phyloP scores from a whole-genome alignment of 2,797 vertebrate species.

The Pipistrellus pygmaeus region DNA sequence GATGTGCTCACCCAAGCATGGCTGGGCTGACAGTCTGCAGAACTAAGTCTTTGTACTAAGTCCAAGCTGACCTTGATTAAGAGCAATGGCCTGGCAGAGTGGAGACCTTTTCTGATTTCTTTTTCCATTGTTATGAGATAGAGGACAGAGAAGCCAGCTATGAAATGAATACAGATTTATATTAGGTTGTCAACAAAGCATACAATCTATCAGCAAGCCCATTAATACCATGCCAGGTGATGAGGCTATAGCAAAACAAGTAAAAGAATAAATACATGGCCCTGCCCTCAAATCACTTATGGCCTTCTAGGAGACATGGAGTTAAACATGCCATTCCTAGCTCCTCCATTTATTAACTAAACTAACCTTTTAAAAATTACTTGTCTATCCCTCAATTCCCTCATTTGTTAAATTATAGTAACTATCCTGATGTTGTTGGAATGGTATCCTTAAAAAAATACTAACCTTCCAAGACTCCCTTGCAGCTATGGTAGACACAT shows the following conservation, averaged over 20 bases:
- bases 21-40: neutral
- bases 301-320: neutral
- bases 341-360: neutral
- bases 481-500: neutral
- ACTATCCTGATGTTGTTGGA: neutral
- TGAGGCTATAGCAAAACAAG: neutral
- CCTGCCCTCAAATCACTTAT: neutral
- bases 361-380: neutral
- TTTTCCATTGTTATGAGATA: neutral
- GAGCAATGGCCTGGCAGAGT: neutral
- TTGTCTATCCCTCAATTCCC: neutral
- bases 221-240: neutral
- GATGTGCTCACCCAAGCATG: constrained; percentile 42
- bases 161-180: neutral
- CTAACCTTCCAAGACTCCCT: neutral
- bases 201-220: neutral
- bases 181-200: neutral
- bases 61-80: neutral
- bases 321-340: neutral
- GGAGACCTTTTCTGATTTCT: neutral
- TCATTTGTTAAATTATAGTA: neutral
- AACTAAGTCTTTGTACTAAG: neutral
- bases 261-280: neutral
- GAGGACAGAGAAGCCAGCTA: neutral
- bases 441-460: neutral